Evolutionary conservation across 2,797 vertebrate genomes (phyloP).

Genomic region (Falco berigora): DNA sequence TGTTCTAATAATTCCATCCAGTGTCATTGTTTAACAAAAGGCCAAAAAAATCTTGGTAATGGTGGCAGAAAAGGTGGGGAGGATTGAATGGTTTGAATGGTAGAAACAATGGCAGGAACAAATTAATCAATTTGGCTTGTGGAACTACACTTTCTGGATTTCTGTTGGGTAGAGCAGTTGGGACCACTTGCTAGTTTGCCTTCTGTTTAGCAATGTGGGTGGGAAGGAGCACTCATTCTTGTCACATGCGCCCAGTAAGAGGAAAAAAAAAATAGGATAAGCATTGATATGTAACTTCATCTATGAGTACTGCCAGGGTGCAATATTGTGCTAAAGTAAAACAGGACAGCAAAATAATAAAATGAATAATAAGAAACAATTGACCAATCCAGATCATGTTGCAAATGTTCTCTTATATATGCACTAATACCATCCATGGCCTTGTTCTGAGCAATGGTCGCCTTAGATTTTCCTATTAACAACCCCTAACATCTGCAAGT

Average conservation of each 20-base stretch:
- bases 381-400: not conserved
- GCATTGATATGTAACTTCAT: not conserved
- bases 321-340: not conserved
- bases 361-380: not conserved
- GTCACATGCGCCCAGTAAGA: not conserved
- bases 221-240: not conserved
- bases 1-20: not conserved
- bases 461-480: not conserved
- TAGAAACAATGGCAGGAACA: not conserved
- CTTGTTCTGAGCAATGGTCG: not conserved
- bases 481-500: not conserved
- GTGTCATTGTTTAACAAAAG: not conserved
- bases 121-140: not conserved
- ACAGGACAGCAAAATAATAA: not conserved
- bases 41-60: not conserved
- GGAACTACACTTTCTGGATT: not conserved
- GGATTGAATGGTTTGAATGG: not conserved
- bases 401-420: not conserved
- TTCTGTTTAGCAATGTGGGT: not conserved
- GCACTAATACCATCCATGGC: not conserved
- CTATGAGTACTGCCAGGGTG: not conserved
- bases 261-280: not conserved
- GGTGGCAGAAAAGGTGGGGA: not conserved
- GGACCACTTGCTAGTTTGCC: not conserved
- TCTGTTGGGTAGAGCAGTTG: not conserved